Base-by-base conservation (phyloP, 2,888 invertebrate species). In the Eledone cirrhosa region DNA sequence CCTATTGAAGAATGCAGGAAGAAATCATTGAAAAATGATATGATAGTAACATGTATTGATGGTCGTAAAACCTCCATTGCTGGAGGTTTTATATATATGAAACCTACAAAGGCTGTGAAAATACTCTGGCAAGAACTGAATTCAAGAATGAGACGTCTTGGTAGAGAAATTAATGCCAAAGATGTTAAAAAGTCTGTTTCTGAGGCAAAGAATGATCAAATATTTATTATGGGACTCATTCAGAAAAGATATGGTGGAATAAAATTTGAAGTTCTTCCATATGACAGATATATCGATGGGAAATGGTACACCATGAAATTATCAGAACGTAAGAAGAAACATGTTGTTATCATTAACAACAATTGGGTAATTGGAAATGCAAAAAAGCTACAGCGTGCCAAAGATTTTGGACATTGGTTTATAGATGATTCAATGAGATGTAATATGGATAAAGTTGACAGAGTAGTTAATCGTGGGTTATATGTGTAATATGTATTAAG, bases 371-470 rank as follows among this genome's bases (percentile, higher is more conserved):
- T 82, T 29, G 86, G 86, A 19, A 85, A 86, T 48, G 48, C 72
- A 16, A 81, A 72, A 13, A 87, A 87, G 79, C 82, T 83, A 31
- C 78, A 79, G 7, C 69, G 86, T 75, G 86, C 86, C 13, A 84
- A 84, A 76, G 79, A 83, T 48, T 87, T 83, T 83, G 83, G 83
- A 22, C 86, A 87, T 74, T 87, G 86, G 86, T 87, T 87, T 81
- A 81, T 82, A 22, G 82, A 83, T 5, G 81, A 84, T 48, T 16
- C 27, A n/a, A 65, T 65, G 27, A 78, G 22, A 19, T 80, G 80
- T 31, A 48, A 77, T 69, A 53, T 47, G 48, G 53, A 75, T 13
- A 74, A 65, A 19, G 78, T 80, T 19, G 65, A 78, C 22, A 47
- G 27, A 22, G 33, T 77, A 7, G 75, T 80, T 2, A 67, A 75